Conservation (phyloP, 1,140 invertebrate species). For the Myzus persicae region DNA sequence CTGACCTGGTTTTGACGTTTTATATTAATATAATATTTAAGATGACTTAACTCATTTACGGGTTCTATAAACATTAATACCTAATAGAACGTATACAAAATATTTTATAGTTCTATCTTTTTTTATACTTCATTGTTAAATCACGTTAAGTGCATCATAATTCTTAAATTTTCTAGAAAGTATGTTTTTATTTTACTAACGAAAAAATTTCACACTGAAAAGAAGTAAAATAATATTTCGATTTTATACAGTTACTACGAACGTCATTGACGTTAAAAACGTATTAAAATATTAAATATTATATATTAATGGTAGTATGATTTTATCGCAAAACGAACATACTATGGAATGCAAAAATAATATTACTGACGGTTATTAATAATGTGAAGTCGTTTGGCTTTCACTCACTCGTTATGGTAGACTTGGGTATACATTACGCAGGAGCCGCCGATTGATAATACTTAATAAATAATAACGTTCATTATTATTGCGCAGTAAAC, state of each 20-base stretch:
- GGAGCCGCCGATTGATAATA: background rate
- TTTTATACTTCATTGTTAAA: background rate
- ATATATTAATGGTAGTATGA: background rate
- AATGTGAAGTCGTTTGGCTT: background rate
- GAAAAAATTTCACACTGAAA: no score
- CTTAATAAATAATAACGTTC: background rate
- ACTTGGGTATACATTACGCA: background rate
- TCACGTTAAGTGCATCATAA: background rate
- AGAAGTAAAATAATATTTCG: no score
- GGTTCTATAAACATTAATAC: background rate
- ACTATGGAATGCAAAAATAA: background rate
- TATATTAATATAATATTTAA: background rate
- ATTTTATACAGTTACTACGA: no score
- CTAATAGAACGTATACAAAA: background rate
- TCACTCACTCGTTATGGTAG: background rate
- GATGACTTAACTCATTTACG: background rate
- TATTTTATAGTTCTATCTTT: background rate
- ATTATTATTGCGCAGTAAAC: background rate
- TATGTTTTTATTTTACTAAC: background rate
- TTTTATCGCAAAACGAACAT: background rate
- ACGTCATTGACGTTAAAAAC: background rate
- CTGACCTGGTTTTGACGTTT: background rate
- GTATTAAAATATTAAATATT: background rate
- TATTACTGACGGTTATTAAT: background rate
- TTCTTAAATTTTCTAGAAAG: background rate